Conservation (phyloP, 2,113 vertebrate species). For the Chamaea fasciata region DNA sequence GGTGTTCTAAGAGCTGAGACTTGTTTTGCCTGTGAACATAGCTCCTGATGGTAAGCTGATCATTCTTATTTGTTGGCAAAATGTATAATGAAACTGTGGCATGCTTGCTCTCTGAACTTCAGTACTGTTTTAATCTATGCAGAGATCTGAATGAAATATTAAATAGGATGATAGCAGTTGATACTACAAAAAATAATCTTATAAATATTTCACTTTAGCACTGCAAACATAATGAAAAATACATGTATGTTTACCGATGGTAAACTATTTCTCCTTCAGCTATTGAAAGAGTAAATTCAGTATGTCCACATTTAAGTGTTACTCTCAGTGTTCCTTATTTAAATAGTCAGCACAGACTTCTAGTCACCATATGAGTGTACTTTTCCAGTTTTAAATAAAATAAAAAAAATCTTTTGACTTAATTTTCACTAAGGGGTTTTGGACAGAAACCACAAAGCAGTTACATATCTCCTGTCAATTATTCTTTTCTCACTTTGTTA, state of each 20-base stretch:
- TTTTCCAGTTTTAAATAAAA: background rate
- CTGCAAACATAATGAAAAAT: background rate
- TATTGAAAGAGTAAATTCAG: background rate
- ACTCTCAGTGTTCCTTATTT: background rate
- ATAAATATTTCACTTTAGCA: slow-evolving; percentile 17
- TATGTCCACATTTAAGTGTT: background rate
- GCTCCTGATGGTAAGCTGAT: background rate
- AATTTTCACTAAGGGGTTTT: background rate
- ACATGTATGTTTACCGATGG: background rate
- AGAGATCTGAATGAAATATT: slow-evolving; percentile 44
- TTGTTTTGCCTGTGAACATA: background rate
- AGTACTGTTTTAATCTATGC: slow-evolving; percentile 34
- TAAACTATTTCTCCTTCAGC: background rate
- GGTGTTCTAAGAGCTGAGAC: background rate
- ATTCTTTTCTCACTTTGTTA: background rate
- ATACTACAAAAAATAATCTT: slow-evolving; percentile 20
- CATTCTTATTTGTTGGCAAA: background rate
- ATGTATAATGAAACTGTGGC: background rate
- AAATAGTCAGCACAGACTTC: background rate
- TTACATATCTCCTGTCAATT: background rate
- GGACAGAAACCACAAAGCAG: background rate
- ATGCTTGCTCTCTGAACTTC: slow-evolving; percentile 9
- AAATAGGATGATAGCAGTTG: background rate
- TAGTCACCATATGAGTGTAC: background rate
- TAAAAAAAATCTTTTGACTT: background rate